phyloP scores from a whole-genome alignment of 2,797 vertebrate genomes.

The Cynopterus sphinx region DNA sequence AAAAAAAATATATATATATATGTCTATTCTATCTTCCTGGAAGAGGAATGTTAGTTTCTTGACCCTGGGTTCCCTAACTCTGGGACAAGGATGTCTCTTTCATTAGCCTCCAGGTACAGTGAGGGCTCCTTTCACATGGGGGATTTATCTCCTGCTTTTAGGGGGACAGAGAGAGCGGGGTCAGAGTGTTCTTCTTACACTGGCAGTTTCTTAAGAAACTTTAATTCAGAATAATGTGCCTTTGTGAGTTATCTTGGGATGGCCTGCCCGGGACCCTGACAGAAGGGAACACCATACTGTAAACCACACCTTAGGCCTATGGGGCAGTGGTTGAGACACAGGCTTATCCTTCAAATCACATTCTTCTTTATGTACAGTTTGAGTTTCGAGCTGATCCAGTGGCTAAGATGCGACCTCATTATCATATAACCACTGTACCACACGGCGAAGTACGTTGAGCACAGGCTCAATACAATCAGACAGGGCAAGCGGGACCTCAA shows the following conservation, averaged over 20 bases:
- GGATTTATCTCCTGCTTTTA: not conserved
- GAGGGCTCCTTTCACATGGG: not conserved
- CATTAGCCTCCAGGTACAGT: not conserved
- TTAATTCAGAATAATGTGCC: not conserved
- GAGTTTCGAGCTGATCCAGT: not conserved
- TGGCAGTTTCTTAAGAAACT: not conserved
- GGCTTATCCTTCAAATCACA: not conserved
- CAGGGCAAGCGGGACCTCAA: not conserved
- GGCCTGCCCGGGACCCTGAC: not conserved
- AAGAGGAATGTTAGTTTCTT: not conserved
- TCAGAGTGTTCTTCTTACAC: not conserved
- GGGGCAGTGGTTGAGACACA: not conserved
- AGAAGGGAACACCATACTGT: not conserved
- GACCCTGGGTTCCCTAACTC: not conserved
- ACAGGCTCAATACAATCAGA: not conserved
- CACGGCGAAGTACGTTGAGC: too few species aligned
- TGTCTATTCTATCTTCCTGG: not conserved
- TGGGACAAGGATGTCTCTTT: not conserved
- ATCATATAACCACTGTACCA: not conserved
- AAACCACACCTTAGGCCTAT: not conserved
- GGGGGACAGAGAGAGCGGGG: too few species aligned
- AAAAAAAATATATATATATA: not conserved
- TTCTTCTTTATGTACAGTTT: not conserved
- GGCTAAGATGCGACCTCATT: not conserved
- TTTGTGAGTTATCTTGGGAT: not conserved